phyloP scores from a whole-genome alignment of 2,888 invertebrate species.

The Hedychridium roseum region DNA sequence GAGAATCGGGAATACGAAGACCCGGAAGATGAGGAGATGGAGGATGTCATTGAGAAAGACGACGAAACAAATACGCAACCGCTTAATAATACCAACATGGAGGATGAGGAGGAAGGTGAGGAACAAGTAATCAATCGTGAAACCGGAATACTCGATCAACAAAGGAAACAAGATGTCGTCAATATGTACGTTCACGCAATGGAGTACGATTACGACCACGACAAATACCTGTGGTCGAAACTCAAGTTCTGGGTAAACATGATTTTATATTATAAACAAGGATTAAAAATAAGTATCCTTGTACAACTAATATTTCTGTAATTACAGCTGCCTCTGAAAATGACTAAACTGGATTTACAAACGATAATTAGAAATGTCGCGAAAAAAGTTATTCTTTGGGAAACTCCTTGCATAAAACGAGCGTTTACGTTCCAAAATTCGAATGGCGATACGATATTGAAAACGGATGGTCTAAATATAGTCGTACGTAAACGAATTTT shows the following conservation, averaged over 20 bases:
- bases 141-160: constrained; percentile 28
- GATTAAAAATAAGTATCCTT: neutral
- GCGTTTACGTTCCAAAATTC: constrained; percentile 82
- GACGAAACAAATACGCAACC: constrained; percentile 42
- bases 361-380: constrained; percentile 78
- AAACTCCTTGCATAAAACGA: constrained; percentile 81
- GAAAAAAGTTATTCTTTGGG: constrained; percentile 77
- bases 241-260: constrained; percentile 75
- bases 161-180: constrained; percentile 59
- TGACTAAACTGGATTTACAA: constrained; percentile 78
- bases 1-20: constrained; percentile 67
- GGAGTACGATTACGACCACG: constrained; percentile 79
- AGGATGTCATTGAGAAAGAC: constrained; percentile 59
- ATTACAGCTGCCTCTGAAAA: constrained; percentile 68
- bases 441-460: constrained; percentile 71
- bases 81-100: too few species aligned
- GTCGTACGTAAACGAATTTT: constrained; percentile 68
- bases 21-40: constrained; percentile 64
- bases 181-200: constrained; percentile 64
- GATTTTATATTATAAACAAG: neutral
- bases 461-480: constrained; percentile 96
- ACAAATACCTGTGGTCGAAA: constrained; percentile 84
- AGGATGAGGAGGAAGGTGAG: constrained; percentile 53
- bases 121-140: constrained; percentile 64
- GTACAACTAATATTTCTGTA: constrained; percentile 24